Evolutionary conservation across 2,888 invertebrate species (phyloP), one percentile per base, ranked within the genome.

Genomic region (Leptothorax acervorum): DNA sequence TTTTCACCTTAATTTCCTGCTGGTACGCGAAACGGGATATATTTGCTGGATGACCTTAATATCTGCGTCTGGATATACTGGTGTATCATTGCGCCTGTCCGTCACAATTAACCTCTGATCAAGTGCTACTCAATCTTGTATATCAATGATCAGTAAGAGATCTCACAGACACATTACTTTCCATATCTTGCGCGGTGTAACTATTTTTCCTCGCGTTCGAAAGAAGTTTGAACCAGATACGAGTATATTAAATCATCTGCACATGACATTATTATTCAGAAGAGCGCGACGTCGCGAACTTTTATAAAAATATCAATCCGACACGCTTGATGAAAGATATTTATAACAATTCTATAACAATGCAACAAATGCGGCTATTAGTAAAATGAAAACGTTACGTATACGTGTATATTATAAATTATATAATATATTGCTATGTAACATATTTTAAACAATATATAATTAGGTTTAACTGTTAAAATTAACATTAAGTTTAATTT

Each of bases 41-140:
- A 87, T 88, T 88, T 81, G 82, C 68, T 83, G 85, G 63, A 71
- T 90, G 86, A 90, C 90, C 89, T 90, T 90, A 89, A 90, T 90
- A 86, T 66, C 81, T 62, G 57, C 15, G 84, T 63, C 76, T 71
- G 53, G 45, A 84, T 83, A 84, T 88, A 84, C 45, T 65, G 45
- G 75, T 83, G 78, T 82, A 60, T 76, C 76, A 76, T 73, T 73
- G 57, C 83, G 9, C 65, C 63, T 70, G 84, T 83, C 86, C 62
- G 82, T 86, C 84, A 83, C 39, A 62, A 83, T 86, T 86, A 87
- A 86, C 84, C 86, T 42, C 66, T 83, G 74, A 87, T 90, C 83
- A 79, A 81, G 63, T 84, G 83, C 62, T 85, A 18, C 55, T 89
- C 81, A 65, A 86, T 79, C 70, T 86, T 82, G 70, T 85, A 70